Evolutionary conservation across 1,140 invertebrate genomes (phyloP).

Genomic region (Pseudomyrmex pallidus): DNA sequence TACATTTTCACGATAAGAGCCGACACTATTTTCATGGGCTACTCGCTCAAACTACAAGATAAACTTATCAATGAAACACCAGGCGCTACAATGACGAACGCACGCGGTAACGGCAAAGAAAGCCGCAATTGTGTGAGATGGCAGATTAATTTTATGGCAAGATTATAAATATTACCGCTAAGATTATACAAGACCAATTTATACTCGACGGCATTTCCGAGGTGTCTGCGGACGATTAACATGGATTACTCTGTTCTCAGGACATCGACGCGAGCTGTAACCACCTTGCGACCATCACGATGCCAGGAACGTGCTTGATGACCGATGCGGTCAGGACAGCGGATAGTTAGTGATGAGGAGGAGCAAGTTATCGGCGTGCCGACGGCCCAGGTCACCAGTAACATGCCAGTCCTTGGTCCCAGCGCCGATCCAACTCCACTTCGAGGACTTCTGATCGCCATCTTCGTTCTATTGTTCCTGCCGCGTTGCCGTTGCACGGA

Average conservation of each 20-base stretch:
- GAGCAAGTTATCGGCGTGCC: constrained; percentile 73
- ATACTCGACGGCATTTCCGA: constrained; percentile 13
- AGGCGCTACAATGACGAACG: background rate
- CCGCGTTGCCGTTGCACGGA: constrained; percentile 73
- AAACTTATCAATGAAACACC: constrained; percentile 47
- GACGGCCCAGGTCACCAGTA: constrained; percentile 77
- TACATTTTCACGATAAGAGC: constrained; percentile 48
- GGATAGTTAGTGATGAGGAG: constrained; percentile 78
- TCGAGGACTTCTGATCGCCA: constrained; percentile 75
- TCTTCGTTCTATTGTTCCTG: constrained; percentile 75
- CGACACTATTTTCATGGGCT: constrained; percentile 36
- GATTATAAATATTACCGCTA: background rate
- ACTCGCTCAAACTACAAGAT: constrained; percentile 8
- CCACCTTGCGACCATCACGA: constrained; percentile 66
- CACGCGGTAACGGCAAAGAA: background rate
- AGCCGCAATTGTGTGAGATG: too few species aligned
- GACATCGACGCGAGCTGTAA: constrained; percentile 66
- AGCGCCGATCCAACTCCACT: constrained; percentile 66
- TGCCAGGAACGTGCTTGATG: constrained; percentile 74
- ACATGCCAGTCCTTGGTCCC: constrained; percentile 79
- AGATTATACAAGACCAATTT: background rate
- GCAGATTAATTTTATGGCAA: background rate
- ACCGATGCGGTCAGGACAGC: constrained; percentile 69
- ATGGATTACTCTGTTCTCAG: constrained; percentile 64
- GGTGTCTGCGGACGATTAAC: constrained; percentile 63